Evolutionary conservation across 2,797 vertebrate species (phyloP).

Genomic region (Ctenopoma kingsleyae): DNA sequence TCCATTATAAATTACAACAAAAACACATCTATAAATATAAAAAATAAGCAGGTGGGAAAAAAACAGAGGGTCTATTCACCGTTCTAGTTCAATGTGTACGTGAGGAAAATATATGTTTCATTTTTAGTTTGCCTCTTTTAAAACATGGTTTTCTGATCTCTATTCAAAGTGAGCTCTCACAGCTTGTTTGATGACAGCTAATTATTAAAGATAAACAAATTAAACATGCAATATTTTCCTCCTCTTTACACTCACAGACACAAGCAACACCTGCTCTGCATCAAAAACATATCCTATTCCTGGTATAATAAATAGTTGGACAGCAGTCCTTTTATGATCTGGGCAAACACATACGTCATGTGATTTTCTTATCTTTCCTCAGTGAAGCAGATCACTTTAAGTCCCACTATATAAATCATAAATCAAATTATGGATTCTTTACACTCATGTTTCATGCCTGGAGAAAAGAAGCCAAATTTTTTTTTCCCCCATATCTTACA

Average conservation of each 20-base stretch:
- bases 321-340: constrained; percentile 47
- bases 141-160: neutral
- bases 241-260: constrained; percentile 10
- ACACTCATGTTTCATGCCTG: constrained; percentile 37
- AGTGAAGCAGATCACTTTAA: constrained; percentile 47
- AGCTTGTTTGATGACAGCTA: constrained; percentile 22
- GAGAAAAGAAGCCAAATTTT: constrained; percentile 20
- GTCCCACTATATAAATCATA: constrained; percentile 40
- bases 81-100: too few species aligned
- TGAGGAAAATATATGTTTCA: too few species aligned
- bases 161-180: constrained; percentile 4
- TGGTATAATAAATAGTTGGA: constrained; percentile 53
- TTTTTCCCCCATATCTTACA: neutral
- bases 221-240: neutral
- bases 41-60: too few species aligned
- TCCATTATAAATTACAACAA: too few species aligned
- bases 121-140: neutral
- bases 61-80: neutral
- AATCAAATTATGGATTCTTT: constrained; percentile 58
- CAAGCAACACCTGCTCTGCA: constrained; percentile 47
- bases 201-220: constrained; percentile 18
- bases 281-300: constrained; percentile 42
- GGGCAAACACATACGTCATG: constrained; percentile 59
- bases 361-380: constrained; percentile 51
- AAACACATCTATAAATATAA: too few species aligned